phyloP scores from a whole-genome alignment of 2,797 vertebrate genomes.

The Myotis myotis region DNA sequence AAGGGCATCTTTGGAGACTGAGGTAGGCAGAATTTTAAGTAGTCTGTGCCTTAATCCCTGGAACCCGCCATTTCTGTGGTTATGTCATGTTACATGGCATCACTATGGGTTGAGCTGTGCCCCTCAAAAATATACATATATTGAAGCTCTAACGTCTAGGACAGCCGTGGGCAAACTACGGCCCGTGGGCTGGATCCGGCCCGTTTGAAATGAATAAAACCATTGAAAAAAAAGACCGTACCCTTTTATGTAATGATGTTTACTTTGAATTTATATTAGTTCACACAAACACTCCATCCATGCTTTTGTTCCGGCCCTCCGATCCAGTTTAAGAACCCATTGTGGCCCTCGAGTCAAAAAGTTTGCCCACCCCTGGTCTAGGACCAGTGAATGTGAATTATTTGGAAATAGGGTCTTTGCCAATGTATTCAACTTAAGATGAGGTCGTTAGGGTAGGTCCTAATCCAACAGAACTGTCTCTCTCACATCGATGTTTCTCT shows the following conservation, averaged over 20 bases:
- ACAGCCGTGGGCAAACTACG: too few relatives aligned
- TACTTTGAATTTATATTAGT: too few relatives aligned
- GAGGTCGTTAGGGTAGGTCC: neutral
- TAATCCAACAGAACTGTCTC: neutral
- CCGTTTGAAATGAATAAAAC: too few relatives aligned
- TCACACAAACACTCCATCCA: too few relatives aligned
- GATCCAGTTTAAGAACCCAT: too few relatives aligned
- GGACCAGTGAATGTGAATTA: neutral
- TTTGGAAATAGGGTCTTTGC: neutral
- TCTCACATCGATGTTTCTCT: too few relatives aligned
- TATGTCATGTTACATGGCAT: too few relatives aligned
- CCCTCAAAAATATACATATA: neutral
- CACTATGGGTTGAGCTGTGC: neutral
- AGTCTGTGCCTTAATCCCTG: neutral
- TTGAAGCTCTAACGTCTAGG: neutral
- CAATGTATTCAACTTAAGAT: neutral
- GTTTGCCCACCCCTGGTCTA: neutral
- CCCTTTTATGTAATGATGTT: too few relatives aligned
- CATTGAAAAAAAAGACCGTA: too few relatives aligned
- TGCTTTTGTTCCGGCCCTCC: too few relatives aligned
- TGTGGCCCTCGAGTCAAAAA: too few relatives aligned
- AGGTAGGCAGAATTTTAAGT: neutral
- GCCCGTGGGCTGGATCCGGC: too few relatives aligned
- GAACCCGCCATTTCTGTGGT: neutral
- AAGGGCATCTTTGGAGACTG: neutral